Evolutionary conservation across 2,888 invertebrate species (phyloP).

Genomic region (Celastrina argiolus): DNA sequence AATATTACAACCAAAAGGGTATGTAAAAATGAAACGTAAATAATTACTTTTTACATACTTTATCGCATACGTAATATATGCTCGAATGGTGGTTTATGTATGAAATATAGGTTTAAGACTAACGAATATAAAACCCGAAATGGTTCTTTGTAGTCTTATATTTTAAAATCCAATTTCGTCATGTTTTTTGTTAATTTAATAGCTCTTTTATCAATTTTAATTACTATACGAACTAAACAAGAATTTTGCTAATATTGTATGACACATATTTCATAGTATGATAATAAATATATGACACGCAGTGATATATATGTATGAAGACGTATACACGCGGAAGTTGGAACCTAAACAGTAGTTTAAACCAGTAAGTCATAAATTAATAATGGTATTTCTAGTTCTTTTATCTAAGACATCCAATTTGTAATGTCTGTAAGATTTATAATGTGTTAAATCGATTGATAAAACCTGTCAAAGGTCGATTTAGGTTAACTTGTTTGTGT

Average conservation of each 20-base stretch:
- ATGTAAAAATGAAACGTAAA: too few relatives aligned
- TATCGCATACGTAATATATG: too few relatives aligned
- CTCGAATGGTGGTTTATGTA: too few relatives aligned
- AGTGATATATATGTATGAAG: background rate
- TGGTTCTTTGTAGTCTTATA: too few relatives aligned
- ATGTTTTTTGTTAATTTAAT: background rate
- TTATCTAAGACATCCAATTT: constrained; percentile 12
- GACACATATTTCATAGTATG: background rate
- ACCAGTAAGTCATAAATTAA: constrained; percentile 4
- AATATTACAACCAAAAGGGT: too few relatives aligned
- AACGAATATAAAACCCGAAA: too few relatives aligned
- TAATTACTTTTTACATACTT: too few relatives aligned
- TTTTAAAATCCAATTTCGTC: too few relatives aligned
- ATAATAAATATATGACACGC: background rate
- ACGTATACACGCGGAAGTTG: background rate
- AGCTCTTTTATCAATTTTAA: background rate
- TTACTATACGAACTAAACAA: background rate
- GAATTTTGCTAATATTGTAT: background rate
- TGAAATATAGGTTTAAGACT: too few relatives aligned
- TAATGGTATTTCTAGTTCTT: constrained; percentile 2
- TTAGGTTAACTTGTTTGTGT: background rate
- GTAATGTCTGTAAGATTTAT: constrained; percentile 10
- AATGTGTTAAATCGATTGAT: background rate
- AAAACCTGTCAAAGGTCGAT: background rate
- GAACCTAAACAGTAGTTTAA: constrained; percentile 11